Evolutionary conservation across 2,113 vertebrate genomes (phyloP).

Genomic region (Trematomus loennbergii): DNA sequence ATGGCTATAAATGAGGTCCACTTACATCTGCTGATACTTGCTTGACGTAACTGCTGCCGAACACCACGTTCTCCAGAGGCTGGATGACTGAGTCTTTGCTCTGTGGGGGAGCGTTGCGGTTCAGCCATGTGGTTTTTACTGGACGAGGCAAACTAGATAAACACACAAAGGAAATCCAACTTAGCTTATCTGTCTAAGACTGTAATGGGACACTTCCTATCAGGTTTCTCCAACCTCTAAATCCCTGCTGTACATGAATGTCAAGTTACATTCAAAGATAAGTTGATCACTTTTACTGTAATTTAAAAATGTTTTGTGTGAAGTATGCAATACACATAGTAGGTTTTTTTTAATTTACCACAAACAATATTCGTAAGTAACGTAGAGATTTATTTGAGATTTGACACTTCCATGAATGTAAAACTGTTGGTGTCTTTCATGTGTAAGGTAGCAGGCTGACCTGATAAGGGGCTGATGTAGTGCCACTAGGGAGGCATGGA

Average conservation of each 20-base stretch:
- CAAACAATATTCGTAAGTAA: neutral
- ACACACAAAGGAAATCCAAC: slow-evolving; percentile 29
- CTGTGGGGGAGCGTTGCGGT: slow-evolving; percentile 95
- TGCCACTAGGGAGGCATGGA: slow-evolving; percentile 96
- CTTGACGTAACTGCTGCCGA: slow-evolving; percentile 93
- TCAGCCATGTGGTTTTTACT: slow-evolving; percentile 96
- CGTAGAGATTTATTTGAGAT: neutral
- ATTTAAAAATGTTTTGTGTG: neutral
- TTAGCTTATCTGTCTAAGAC: neutral
- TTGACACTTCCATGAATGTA: slow-evolving; percentile 2
- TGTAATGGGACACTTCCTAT: neutral
- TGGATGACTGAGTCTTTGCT: slow-evolving; percentile 95
- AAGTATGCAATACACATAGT: neutral
- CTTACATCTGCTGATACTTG: slow-evolving; percentile 97
- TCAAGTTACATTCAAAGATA: neutral
- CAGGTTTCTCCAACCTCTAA: neutral
- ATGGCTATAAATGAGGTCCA: neutral
- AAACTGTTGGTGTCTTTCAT: neutral
- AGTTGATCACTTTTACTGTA: neutral
- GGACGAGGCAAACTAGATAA: slow-evolving; percentile 91
- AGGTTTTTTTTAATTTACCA: neutral
- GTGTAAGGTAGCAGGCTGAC: slow-evolving; percentile 76
- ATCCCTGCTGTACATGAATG: neutral
- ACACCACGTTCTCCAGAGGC: slow-evolving; percentile 94
- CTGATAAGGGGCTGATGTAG: slow-evolving; percentile 98